phyloP scores from a whole-genome alignment of 2,888 invertebrate genomes.

The Drosophila tanythrix region DNA sequence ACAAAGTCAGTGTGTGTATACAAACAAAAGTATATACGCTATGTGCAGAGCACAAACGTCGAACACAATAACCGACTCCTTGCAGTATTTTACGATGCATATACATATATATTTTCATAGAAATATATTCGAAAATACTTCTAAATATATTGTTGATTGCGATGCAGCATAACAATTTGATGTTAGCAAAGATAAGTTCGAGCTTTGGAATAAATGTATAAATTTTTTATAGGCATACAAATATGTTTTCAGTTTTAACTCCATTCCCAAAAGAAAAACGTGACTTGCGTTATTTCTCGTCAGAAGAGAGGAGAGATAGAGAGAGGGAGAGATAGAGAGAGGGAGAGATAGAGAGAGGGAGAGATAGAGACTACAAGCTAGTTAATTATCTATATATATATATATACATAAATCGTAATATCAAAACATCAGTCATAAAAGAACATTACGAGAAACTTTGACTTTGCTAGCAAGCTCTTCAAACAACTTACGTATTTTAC shows the following conservation, averaged over 20 bases:
- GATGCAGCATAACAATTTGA: neutral
- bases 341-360: neutral
- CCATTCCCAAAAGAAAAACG: neutral
- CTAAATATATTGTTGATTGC: neutral
- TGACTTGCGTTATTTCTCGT: neutral
- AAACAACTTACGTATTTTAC: neutral
- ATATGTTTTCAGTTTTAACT: neutral
- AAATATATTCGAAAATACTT: neutral
- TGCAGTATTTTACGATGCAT: neutral
- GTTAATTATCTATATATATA: neutral
- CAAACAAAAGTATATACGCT: conserved; percentile 18
- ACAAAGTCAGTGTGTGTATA: conserved; percentile 41
- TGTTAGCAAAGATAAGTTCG: neutral
- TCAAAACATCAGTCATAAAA: neutral
- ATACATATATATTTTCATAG: neutral
- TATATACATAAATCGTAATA: neutral
- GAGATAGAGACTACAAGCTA: neutral
- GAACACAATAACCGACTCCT: neutral
- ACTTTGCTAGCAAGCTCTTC: neutral
- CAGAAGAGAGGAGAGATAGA: neutral
- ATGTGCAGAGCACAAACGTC: neutral
- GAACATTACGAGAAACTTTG: neutral
- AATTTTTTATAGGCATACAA: neutral
- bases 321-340: neutral
- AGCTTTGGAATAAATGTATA: neutral